These are phyloP conservation scores for Schlechtendalia chinensis DNA, from an alignment of 1,140 invertebrate genomes.

Conservation along the genomic window DNA sequence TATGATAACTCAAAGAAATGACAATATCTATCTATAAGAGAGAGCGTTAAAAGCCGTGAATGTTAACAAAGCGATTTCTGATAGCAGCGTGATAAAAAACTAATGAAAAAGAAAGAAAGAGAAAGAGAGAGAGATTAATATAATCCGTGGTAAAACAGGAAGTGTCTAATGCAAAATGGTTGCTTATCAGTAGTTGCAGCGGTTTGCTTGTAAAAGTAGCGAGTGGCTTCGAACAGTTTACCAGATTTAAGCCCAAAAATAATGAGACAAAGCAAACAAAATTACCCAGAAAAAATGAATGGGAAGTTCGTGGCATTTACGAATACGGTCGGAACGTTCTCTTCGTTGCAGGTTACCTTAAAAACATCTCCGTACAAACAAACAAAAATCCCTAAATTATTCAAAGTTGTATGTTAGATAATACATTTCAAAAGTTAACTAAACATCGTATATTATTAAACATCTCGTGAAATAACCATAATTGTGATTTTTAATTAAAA, in stretches of 20 bases:
- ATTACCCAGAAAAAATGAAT: neutral
- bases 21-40: too few relatives aligned
- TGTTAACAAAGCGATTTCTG: neutral
- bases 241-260: neutral
- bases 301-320: neutral
- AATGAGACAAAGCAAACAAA: neutral
- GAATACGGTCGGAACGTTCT: neutral
- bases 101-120: neutral
- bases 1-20: too few relatives aligned
- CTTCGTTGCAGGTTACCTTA: neutral
- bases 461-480: too few relatives aligned
- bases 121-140: neutral
- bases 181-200: slow-evolving; percentile 37
- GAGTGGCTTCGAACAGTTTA: neutral
- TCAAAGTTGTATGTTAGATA: neutral
- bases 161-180: slow-evolving; percentile 22
- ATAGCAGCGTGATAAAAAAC: neutral
- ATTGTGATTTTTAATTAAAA: too few relatives aligned
- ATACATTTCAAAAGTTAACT: neutral
- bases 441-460: too few relatives aligned
- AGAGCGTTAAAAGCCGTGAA: neutral
- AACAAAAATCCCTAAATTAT: neutral
- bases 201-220: neutral
- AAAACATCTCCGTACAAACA: neutral
- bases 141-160: slow-evolving; percentile 14